Evolutionary conservation across 2,797 vertebrate genomes (phyloP).

Genomic region (Pelochelys cantorii): DNA sequence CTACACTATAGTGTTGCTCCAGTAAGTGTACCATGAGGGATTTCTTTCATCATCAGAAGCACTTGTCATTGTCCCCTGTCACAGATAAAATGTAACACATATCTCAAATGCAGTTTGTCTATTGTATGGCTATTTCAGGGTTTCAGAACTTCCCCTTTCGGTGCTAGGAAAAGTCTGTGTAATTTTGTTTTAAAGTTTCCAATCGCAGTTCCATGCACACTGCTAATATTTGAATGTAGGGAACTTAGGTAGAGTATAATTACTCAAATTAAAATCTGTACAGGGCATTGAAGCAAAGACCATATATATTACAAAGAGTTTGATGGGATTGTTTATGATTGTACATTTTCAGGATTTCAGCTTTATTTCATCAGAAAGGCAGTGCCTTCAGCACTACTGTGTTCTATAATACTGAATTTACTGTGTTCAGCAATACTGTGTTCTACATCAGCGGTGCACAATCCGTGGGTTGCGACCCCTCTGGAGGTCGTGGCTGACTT

Average conservation of each 20-base stretch:
- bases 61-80: neutral
- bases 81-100: conserved; percentile 7
- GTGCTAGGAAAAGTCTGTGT: neutral
- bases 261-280: conserved; percentile 12
- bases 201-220: neutral
- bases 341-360: neutral
- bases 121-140: neutral
- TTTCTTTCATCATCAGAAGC: neutral
- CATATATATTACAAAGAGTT: conserved; percentile 5
- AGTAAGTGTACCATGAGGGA: neutral
- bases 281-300: neutral
- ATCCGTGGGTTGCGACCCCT: too few relatives aligned
- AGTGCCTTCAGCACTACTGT: neutral
- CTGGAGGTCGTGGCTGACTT: too few relatives aligned
- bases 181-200: conserved; percentile 27
- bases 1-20: neutral
- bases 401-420: neutral
- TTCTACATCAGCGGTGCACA: too few relatives aligned
- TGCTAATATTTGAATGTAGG: neutral
- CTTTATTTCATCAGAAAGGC: conserved; percentile 7
- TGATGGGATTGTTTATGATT: neutral
- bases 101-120: neutral
- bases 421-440: too few relatives aligned
- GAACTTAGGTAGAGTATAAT: conserved; percentile 33
- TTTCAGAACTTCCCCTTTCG: neutral